phyloP scores from a whole-genome alignment of 2,888 invertebrate species.

The Trimorus sp. region DNA sequence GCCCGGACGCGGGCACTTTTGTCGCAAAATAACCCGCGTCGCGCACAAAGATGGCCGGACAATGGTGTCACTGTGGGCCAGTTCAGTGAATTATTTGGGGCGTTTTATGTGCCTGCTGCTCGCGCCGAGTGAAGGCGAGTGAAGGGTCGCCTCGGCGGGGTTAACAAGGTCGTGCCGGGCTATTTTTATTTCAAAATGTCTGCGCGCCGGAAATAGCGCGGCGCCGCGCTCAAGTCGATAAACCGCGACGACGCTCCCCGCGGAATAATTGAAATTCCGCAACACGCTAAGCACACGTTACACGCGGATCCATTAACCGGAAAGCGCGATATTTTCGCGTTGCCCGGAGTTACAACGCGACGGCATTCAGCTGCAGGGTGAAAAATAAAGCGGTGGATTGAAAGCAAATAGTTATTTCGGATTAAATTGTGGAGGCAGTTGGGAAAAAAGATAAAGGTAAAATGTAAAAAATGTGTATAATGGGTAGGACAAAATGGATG shows the following conservation, averaged over 20 bases:
- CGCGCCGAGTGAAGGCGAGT: slow-evolving; percentile 23
- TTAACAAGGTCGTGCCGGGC: slow-evolving; percentile 25
- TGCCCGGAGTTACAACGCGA: too few relatives aligned
- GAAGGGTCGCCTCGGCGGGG: slow-evolving; percentile 19
- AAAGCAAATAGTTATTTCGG: too few relatives aligned
- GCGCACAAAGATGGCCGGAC: slow-evolving; percentile 58
- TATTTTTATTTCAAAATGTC: slow-evolving; percentile 20
- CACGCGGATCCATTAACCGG: slow-evolving; percentile 39
- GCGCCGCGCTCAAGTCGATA: slow-evolving; percentile 25
- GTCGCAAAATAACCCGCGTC: slow-evolving; percentile 62
- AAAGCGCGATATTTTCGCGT: slow-evolving; percentile 56
- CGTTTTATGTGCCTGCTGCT: slow-evolving; percentile 35
- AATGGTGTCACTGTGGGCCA: slow-evolving; percentile 32
- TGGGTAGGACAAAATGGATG: too few relatives aligned
- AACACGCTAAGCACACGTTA: slow-evolving; percentile 34
- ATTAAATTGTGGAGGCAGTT: too few relatives aligned
- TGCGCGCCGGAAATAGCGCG: background rate
- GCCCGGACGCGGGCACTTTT: too few relatives aligned
- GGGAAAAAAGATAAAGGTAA: too few relatives aligned
- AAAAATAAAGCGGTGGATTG: too few relatives aligned
- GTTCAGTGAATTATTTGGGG: slow-evolving; percentile 64
- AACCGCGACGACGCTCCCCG: slow-evolving; percentile 11
- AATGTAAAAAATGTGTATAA: too few relatives aligned
- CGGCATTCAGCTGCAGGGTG: too few relatives aligned
- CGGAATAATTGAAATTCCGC: slow-evolving; percentile 37